Percentiles rank a stretch among this genome's conserved stretches.
These are phyloP conservation scores for Pseudococcus viburni DNA, from an alignment of 2,888 invertebrate species.

Conservation along the genomic window DNA sequence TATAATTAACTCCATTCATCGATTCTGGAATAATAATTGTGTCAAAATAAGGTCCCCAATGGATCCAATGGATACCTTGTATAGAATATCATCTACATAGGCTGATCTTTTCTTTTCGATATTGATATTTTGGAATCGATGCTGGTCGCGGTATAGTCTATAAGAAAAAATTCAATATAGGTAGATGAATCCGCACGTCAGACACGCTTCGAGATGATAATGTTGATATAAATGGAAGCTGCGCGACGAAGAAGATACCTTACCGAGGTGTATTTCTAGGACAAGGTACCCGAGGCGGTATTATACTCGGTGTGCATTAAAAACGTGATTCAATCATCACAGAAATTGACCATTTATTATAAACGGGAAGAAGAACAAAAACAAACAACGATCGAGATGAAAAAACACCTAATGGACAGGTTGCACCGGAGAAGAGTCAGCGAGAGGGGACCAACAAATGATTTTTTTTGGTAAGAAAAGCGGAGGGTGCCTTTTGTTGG, in stretches of 20 bases:
- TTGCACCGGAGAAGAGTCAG: background rate
- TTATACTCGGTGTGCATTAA: constrained; percentile 47
- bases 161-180: constrained; percentile 9
- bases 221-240: constrained; percentile 25
- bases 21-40: background rate
- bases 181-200: constrained; percentile 53
- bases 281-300: constrained; percentile 59
- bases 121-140: background rate
- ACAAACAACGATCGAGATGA: constrained; percentile 35
- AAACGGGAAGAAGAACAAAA: constrained; percentile 53
- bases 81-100: background rate
- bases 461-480: constrained; percentile 53
- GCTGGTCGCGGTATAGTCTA: background rate
- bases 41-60: background rate
- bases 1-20: background rate
- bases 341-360: constrained; percentile 65
- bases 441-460: constrained; percentile 41
- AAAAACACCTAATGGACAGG: constrained; percentile 41
- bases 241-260: constrained; percentile 32
- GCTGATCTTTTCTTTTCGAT: background rate
- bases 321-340: constrained; percentile 66
- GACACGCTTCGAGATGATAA: constrained; percentile 59
- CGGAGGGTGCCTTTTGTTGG: constrained; percentile 66
- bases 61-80: background rate
- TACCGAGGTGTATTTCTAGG: constrained; percentile 12